phyloP scores from a whole-genome alignment of 2,113 vertebrate species.

The Tychaedon coryphoeus region DNA sequence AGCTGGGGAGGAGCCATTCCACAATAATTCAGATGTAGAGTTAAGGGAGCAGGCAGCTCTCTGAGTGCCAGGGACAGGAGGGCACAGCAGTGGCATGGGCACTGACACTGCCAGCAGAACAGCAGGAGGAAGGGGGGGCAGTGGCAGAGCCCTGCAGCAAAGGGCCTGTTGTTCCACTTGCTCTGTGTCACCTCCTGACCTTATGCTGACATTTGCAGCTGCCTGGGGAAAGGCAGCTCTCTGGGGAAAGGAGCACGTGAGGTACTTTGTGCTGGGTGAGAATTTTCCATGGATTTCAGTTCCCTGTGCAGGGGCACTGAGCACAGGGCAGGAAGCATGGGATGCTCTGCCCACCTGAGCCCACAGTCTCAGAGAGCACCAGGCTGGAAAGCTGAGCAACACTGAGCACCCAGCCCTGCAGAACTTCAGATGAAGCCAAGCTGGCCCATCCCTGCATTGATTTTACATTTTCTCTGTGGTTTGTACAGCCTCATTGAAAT shows the following conservation, averaged over 20 bases:
- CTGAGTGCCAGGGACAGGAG: background rate
- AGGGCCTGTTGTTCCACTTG: background rate
- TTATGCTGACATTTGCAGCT: background rate
- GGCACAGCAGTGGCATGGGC: background rate
- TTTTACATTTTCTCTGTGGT: background rate
- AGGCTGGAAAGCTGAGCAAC: background rate
- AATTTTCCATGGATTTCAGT: background rate
- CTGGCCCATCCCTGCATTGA: background rate
- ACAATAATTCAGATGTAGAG: accelerated
- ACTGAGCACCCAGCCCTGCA: background rate
- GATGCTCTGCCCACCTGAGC: background rate
- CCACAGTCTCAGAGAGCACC: background rate
- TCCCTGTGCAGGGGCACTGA: accelerated
- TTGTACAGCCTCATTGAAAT: background rate
- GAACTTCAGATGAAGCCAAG: background rate
- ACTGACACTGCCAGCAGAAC: background rate
- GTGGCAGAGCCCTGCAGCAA: background rate
- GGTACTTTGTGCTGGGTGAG: background rate
- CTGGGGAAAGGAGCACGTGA: background rate
- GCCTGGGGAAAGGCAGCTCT: background rate
- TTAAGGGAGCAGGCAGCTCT: background rate
- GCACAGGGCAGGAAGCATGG: background rate
- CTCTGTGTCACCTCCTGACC: background rate
- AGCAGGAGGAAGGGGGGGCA: background rate
- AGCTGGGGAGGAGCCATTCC: background rate